Base-by-base conservation (phyloP, 1,140 invertebrate species). In the Aculops lycopersici region DNA sequence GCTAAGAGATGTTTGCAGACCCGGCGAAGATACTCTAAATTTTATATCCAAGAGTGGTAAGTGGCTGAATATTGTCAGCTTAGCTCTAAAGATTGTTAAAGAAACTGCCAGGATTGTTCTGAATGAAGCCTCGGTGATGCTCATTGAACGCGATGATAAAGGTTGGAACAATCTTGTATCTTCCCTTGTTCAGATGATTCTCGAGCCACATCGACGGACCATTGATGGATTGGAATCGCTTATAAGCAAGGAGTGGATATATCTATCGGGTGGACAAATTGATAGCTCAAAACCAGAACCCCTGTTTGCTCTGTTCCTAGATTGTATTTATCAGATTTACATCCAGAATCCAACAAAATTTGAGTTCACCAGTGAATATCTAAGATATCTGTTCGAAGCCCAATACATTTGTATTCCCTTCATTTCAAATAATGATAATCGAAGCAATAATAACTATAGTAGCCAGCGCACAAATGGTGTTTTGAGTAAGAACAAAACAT, bases 161-260 rank as follows among this genome's bases (percentile, higher is more conserved):
- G 80, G 90, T 59, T 63, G 80, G 53, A 74, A 72, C 55, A 79
- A 77, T 51, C 61, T 86, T 19, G 66, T 92, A 40, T 79, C 80
- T 16, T 74, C 70, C 52, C 58, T 92, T 45, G 69, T 71, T 13
- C 83, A 92, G 58, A 58, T 94, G 31, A 57, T 86, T 21, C 52
- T 88, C 17, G 83, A 94, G 63, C 69, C 75, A 0, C 58, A 73
- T 51, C 80, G 65, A 53, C 64, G 81, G 21, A 79, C 76, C 1
- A 67, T 77, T 43, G 59, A 62, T 37, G 84, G 84, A n/a, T 88
- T 92, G 55, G 77, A 90, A 56, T 70, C 70, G 24, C 59, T 94
- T 14, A 60, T 92, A 16, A 80, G 90, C 58, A 83, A 84, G 56
- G 83, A 92, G 53, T 94, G 83, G 81, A 62, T 92, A 1, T 71